A percentile compares a stretch with the other conserved stretches of the same genome.
phyloP scores from a whole-genome alignment of 2,113 vertebrate genomes.

The Candoia aspera region DNA sequence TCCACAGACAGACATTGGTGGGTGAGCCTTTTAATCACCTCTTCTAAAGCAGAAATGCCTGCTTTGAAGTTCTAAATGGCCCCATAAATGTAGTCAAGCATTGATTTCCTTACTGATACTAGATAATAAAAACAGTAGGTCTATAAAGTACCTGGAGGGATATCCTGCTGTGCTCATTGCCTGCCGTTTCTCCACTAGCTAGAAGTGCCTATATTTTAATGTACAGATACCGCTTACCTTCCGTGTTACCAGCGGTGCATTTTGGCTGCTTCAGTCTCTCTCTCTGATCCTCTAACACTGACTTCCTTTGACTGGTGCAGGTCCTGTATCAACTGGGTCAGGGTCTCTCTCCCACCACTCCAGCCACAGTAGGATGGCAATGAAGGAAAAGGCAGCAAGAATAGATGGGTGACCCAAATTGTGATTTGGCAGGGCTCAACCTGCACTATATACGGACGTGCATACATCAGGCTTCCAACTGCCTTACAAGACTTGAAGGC shows the following conservation, averaged over 20 bases:
- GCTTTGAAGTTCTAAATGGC: slow-evolving; percentile 71
- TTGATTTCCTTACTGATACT: slow-evolving; percentile 72
- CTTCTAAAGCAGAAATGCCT: slow-evolving; percentile 59
- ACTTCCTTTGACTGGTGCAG: background rate
- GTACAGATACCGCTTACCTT: slow-evolving; percentile 65
- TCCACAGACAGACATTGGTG: slow-evolving; percentile 53
- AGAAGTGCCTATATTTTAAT: slow-evolving; percentile 63
- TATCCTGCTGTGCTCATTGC: slow-evolving; percentile 68
- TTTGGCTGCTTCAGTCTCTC: background rate
- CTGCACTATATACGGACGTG: background rate
- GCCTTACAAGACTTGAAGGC: background rate
- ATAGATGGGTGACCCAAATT: background rate
- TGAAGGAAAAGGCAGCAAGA: background rate
- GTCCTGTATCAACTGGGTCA: rapidly evolving
- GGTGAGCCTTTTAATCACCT: slow-evolving; percentile 65
- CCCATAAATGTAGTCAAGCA: slow-evolving; percentile 77
- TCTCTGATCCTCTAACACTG: background rate
- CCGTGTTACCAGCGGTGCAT: slow-evolving; percentile 48
- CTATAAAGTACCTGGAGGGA: slow-evolving; percentile 69
- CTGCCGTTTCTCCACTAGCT: slow-evolving; percentile 65
- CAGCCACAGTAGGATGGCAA: background rate
- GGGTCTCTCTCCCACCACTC: background rate
- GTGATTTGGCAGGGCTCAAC: background rate
- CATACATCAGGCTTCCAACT: background rate
- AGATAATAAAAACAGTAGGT: slow-evolving; percentile 77